Base-by-base conservation (phyloP, 2,888 invertebrate species). In the Caenorhabditis uteleia region DNA sequence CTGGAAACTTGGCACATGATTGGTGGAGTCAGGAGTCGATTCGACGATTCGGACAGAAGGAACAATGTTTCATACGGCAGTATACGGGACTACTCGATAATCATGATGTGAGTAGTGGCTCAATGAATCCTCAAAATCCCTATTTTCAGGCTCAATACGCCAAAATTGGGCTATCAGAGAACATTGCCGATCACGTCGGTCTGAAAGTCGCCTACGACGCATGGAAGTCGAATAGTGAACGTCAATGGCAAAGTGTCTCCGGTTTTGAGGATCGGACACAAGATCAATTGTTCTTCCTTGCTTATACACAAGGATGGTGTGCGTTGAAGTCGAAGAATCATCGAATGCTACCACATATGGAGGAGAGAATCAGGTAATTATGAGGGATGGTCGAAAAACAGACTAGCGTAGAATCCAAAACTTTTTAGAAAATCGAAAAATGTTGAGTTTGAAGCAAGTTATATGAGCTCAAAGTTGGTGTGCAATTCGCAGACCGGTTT, bases 291-390 rank as follows among this genome's bases (percentile, higher is more conserved):
- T 70, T 70, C 45, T 70, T 70, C 48, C 38, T 70, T n/a, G 46
- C 70, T 7, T 70, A 65, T 25, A 57, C 70, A 1, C 70, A 70
- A 42, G 56, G 65, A 18, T 70, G 70, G 70, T 70, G 70, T 53
- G 64, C 70, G 25, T 40, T 65, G 2, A 38, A 46, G 31, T 50
- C 61, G 29, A 50, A 50, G 23, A 38, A 25, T 10, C 29, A n/a
- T n/a, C 14, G 47, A 21, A 27, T 54, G 27, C 56, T 59, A 21
- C n/a, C n/a, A n/a, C 70, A 70, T 34, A 54, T 61, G 55, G 56
- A 56, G 33, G 70, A 70, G 58, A 65, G 54, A 51, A 48, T 57
- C 33, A 51, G 70, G 70, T 70, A 39, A 23, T n/a, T n/a, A n/a
- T n/a, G n/a, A n/a, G n/a, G n/a, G n/a, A n/a, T n/a, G n/a, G n/a